Percentiles rank a stretch among this genome's conserved stretches.
These are phyloP conservation scores for Girardinichthys multiradiatus DNA, from an alignment of 2,113 vertebrate species.

Conservation along the genomic window DNA sequence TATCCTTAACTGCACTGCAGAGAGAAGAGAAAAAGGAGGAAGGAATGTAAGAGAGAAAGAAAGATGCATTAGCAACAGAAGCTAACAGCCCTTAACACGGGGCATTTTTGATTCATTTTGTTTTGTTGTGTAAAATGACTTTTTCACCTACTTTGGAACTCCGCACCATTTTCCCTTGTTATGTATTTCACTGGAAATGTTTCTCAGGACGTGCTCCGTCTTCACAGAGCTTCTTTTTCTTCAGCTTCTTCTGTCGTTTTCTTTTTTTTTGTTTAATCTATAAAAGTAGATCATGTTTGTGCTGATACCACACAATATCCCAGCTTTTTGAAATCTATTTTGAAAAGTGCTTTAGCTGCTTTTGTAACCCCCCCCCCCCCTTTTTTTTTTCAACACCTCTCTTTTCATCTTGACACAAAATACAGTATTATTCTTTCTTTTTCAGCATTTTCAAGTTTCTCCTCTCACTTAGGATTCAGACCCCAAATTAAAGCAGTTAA, in stretches of 20 bases:
- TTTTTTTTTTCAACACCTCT: slow-evolving; percentile 44
- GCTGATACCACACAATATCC: slow-evolving; percentile 66
- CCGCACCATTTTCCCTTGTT: slow-evolving; percentile 46
- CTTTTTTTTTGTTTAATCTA: slow-evolving; percentile 34
- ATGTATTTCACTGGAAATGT: slow-evolving; percentile 63
- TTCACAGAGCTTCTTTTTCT: slow-evolving; percentile 14
- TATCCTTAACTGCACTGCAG: slow-evolving; percentile 88
- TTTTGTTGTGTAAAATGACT: slow-evolving; percentile 70
- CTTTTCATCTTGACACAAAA: slow-evolving; percentile 70
- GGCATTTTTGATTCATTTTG: slow-evolving; percentile 71
- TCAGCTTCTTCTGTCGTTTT: background rate
- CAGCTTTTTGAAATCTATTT: slow-evolving; percentile 45
- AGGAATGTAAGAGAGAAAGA: slow-evolving; percentile 37
- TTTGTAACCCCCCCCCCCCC: slow-evolving; percentile 51
- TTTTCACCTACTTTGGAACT: slow-evolving; percentile 43
- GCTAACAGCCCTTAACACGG: slow-evolving; percentile 75
- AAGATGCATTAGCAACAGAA: slow-evolving; percentile 70
- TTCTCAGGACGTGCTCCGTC: slow-evolving; percentile 55
- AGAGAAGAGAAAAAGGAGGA: slow-evolving; percentile 46
- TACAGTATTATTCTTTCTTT: slow-evolving; percentile 67
- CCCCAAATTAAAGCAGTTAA: slow-evolving; percentile 79
- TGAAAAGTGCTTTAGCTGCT: slow-evolving; percentile 52
- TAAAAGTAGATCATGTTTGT: slow-evolving; percentile 58
- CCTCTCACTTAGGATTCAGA: slow-evolving; percentile 70
- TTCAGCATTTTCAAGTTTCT: slow-evolving; percentile 76